These are phyloP conservation scores for Bufo bufo DNA, from an alignment of 2,113 vertebrate genomes.

Conservation along the genomic window DNA sequence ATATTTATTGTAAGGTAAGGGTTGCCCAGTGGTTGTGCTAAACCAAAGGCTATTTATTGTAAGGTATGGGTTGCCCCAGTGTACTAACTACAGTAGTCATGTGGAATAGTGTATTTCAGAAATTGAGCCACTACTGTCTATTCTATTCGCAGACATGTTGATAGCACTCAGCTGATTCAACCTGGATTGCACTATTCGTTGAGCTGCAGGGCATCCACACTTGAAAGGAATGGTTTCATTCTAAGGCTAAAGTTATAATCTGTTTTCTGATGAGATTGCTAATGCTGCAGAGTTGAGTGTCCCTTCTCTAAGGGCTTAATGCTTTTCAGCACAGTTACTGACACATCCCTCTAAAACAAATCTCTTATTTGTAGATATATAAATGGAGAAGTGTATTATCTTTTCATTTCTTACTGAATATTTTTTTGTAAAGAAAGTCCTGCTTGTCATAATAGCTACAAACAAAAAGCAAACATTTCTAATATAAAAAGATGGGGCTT, in stretches of 20 bases:
- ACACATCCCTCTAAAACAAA: constrained; percentile 55
- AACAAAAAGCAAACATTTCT: constrained; percentile 36
- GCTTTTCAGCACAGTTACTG: constrained; percentile 27
- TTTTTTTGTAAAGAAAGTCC: constrained; percentile 13
- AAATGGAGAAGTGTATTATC: constrained; percentile 36
- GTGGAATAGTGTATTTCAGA: not conserved
- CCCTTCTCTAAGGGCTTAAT: constrained; percentile 37
- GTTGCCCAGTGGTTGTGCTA: not conserved
- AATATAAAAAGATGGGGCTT: constrained; percentile 31
- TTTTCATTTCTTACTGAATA: constrained; percentile 35
- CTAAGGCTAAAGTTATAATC: constrained; percentile 54
- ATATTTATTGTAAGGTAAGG: too few species aligned
- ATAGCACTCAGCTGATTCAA: constrained; percentile 29
- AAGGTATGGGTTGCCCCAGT: not conserved
- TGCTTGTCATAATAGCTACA: constrained; percentile 24
- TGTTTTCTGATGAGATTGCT: constrained; percentile 57
- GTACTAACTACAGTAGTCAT: too few species aligned
- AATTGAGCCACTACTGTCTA: constrained; percentile 28
- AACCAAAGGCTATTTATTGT: too few species aligned
- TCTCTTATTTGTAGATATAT: constrained; percentile 48
- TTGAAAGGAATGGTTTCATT: constrained; percentile 56
- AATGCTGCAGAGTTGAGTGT: constrained; percentile 49
- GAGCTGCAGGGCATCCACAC: constrained; percentile 44
- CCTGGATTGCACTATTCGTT: constrained; percentile 40
- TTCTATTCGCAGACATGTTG: constrained; percentile 17